These are phyloP conservation scores for Trissoscelio sp. DNA, from an alignment of 2,888 invertebrate genomes.

Conservation along the genomic window DNA sequence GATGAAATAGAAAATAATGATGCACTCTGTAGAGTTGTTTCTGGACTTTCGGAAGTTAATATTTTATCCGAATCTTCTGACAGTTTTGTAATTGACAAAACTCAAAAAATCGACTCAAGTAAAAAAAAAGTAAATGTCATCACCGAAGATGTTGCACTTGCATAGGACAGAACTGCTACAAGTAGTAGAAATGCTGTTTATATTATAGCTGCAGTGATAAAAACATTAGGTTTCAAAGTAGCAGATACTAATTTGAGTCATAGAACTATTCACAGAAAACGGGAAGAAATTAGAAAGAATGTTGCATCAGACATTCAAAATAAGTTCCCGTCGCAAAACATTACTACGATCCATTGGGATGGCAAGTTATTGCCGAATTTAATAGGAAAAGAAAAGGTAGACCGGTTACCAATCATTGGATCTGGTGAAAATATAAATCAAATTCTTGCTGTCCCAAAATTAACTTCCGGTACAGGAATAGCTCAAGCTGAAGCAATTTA, in stretches of 20 bases:
- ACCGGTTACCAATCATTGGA: slow-evolving; percentile 56
- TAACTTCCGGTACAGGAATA: slow-evolving; percentile 43
- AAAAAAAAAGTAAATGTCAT: background rate
- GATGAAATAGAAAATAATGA: too few species aligned
- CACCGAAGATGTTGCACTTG: background rate
- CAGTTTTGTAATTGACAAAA: background rate
- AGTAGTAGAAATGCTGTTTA: slow-evolving; percentile 13
- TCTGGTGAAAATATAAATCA: slow-evolving; percentile 49
- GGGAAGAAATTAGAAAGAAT: background rate
- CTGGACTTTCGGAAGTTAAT: background rate
- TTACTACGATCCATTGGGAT: slow-evolving; percentile 40
- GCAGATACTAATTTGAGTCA: slow-evolving; percentile 15
- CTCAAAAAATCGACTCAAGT: background rate
- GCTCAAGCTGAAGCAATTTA: slow-evolving; percentile 56
- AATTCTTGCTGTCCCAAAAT: slow-evolving; percentile 63
- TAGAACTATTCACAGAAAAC: slow-evolving; percentile 1
- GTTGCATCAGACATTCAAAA: background rate
- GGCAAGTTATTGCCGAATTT: slow-evolving; percentile 60
- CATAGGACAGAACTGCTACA: slow-evolving; percentile 20
- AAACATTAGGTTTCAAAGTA: background rate
- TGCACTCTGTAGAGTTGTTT: background rate
- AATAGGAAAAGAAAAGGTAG: slow-evolving; percentile 42
- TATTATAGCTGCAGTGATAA: background rate
- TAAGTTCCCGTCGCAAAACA: background rate
- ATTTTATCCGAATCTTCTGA: background rate